Base-by-base conservation (phyloP, 2,797 vertebrate species). In the Lagocephalus sceleratus region DNA sequence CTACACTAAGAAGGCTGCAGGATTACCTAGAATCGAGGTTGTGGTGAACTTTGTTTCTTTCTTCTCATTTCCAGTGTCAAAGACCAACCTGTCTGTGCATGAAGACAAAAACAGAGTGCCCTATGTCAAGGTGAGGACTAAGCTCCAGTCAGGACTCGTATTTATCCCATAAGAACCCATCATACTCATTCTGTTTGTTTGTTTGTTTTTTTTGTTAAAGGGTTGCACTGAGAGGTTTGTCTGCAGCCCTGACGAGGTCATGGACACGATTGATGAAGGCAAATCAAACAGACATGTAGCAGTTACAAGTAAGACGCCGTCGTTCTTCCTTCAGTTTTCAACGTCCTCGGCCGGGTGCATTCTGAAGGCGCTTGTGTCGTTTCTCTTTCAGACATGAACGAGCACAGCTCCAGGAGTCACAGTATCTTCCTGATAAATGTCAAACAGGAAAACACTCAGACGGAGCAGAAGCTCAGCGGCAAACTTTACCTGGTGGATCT, bases 31-130 rank as follows among this genome's bases (percentile, higher is more conserved):
- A 11, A 9, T 29, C 26, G 11, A n/a, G n/a, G 5, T 8, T 17
- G 20, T 3, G 14, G 12, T 20, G 5, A 32, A 51, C 26, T 4
- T 16, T 46, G 44, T 22, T 14, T 20, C 17, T 21, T 53, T 9
- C 3, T 8, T 50, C 20, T 50, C 25, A 0, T 68, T 29, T 73
- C 35, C 83, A 98, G 96, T 98, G 87, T 98, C 96, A 58, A 98
- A 98, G 91, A 98, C 93, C 79, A 98, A 98, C 84, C 89, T 98
- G 85, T 98, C 96, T 68, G 96, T 98, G 82, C 96, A 98, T 59
- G 96, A 98, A 92, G 96, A 98, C 86, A 98, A 98, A 90, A 98
- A 98, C 70, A 92, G 95, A 90, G 96, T 98, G 80, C 96, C 96
- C 12, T 98, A 98, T 54, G 96, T 98, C 63, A 98, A 98, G 94